Evolutionary conservation across 2,113 vertebrate species (phyloP).

Genomic region (Perca fluviatilis): DNA sequence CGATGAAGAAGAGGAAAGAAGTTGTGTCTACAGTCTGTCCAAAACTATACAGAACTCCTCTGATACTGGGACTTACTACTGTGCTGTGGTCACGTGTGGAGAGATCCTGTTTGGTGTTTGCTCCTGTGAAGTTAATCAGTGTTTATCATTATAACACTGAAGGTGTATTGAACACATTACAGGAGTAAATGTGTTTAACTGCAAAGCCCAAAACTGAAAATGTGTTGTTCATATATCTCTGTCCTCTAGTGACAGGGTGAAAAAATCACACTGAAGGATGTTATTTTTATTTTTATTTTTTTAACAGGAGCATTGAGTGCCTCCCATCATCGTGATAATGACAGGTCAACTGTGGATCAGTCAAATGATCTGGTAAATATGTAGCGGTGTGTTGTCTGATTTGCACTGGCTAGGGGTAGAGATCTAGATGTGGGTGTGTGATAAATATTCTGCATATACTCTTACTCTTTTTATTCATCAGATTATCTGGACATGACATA

Average conservation of each 20-base stretch:
- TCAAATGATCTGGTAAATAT: not conserved
- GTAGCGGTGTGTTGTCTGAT: not conserved
- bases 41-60: conserved; percentile 37
- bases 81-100: conserved; percentile 13
- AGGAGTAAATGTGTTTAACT: no score
- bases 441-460: no score
- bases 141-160: no score
- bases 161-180: not conserved
- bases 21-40: conserved; percentile 59
- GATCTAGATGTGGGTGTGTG: not conserved
- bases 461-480: no score
- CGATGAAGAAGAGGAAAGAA: conserved; percentile 4
- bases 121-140: no score
- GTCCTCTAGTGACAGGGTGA: not conserved
- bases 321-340: not conserved
- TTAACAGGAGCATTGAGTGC: not conserved
- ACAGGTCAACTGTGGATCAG: not conserved
- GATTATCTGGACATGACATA: no score
- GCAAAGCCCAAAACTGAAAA: not conserved
- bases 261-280: no score
- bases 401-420: not conserved
- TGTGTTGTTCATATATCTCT: not conserved
- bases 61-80: conserved; percentile 21
- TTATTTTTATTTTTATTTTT: no score
- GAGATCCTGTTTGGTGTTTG: conserved; percentile 19